Evolutionary conservation across 1,140 invertebrate genomes (phyloP).

Genomic region (roundworm (Caenorhabditis elegans)): WBcel235 BX284606.5:6949501-6950000

Average conservation of each 20-base stretch:
- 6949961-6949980: conserved; percentile 20
- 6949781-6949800: conserved; percentile 19
- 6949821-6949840: not conserved
- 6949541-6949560: conserved; percentile 65
- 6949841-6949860: conserved; percentile 24
- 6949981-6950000: not conserved
- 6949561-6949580: conserved; percentile 60
- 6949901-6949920: conserved; percentile 16
- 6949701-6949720: not conserved
- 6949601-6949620: not conserved
- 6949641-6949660: conserved; percentile 15
- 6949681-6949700: not conserved
- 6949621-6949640: not conserved
- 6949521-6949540: conserved; percentile 67
- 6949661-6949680: not conserved
- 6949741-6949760: conserved; percentile 11
- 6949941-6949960: conserved; percentile 24
- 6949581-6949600: not conserved
- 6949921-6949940: not conserved
- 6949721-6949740: conserved; percentile 23
- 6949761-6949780: not conserved
- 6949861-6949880: conserved; percentile 32
- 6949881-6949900: conserved; percentile 30
- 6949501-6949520: conserved; percentile 65
- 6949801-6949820: conserved; percentile 27